Base-by-base conservation (phyloP, 2,888 invertebrate species). In the Polyommatus iphigenia region DNA sequence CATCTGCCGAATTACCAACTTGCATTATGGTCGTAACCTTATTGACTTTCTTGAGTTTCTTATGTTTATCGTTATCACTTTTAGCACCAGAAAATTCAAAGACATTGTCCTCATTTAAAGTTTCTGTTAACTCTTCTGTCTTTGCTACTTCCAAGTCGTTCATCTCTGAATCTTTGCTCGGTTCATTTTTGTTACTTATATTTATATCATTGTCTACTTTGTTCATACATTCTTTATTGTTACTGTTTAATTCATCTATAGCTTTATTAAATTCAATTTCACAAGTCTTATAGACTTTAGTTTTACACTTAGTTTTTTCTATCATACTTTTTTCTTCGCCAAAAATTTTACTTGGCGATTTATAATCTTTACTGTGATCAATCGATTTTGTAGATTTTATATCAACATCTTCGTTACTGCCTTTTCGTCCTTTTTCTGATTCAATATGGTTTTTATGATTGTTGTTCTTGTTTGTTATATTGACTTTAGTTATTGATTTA, bases 401-500 rank as follows among this genome's bases (percentile, higher is more conserved):
- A 2, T 15, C 15, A 29, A 32, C 15, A 67, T 32, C 67, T 0
- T 67, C 18, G 29, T 29, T 32, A 29, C 24, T 20, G 24, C 13
- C 62, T 67, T 67, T 20, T 13, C 13, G 29, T 18, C 15, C 29
- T 67, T 67, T 29, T 67, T 13, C 67, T 15, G 29, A 29, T 67
- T 32, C 32, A 67, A 67, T 8, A 15, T 67, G 29, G 29, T 67
- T 67, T 67, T 29, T 67, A 10, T 67, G 67, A 7, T 24, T 20
- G 29, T 67, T 67, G 29, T 67, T 32, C 67, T 67, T 73, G 46
- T 73, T 73, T 73, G 73, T 15, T 73, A 73, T 46, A 41, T 54
- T 75, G 4, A 72, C 71, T 72, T 72, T 71, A 13, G 57, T 20
- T 13, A 59, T 72, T n/a, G 87, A 87, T 79, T 85, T 84, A 18